Evolutionary conservation across 2,113 vertebrate species (phyloP).

Genomic region (Xenotilapia longispinis): DNA sequence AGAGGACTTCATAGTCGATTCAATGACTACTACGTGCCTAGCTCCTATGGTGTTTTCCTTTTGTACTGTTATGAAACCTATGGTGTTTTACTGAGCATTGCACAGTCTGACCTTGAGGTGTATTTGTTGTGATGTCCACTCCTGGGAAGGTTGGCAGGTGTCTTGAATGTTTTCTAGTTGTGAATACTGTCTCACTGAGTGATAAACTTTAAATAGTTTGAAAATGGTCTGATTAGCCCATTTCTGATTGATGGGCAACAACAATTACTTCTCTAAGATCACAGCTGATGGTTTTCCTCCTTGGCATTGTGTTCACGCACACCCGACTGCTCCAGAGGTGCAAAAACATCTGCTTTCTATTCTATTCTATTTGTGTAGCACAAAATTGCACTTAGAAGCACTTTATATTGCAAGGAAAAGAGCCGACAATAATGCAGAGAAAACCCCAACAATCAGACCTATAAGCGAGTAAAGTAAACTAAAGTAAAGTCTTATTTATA

Average conservation of each 20-base stretch:
- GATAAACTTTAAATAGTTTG: neutral
- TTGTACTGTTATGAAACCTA: neutral
- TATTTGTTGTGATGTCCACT: neutral
- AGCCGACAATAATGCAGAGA: rapidly evolving
- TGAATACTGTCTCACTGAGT: neutral
- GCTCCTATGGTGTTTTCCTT: no score
- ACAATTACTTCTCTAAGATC: neutral
- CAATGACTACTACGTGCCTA: no score
- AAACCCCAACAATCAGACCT: neutral
- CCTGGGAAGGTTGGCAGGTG: neutral
- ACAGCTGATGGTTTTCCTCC: neutral
- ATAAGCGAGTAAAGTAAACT: neutral
- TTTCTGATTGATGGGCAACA: neutral
- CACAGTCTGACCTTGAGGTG: neutral
- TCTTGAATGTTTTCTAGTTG: neutral
- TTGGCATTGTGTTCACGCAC: neutral
- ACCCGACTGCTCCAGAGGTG: neutral
- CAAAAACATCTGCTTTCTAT: neutral
- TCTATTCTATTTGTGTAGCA: neutral
- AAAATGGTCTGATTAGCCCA: neutral
- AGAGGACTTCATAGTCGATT: no score
- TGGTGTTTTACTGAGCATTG: neutral
- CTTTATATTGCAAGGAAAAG: neutral
- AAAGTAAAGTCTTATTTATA: neutral
- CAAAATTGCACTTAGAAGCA: neutral